Evolutionary conservation across 2,888 invertebrate species (phyloP), one percentile per base, ranked within the genome.

Genomic region (Protophormia terraenovae): DNA sequence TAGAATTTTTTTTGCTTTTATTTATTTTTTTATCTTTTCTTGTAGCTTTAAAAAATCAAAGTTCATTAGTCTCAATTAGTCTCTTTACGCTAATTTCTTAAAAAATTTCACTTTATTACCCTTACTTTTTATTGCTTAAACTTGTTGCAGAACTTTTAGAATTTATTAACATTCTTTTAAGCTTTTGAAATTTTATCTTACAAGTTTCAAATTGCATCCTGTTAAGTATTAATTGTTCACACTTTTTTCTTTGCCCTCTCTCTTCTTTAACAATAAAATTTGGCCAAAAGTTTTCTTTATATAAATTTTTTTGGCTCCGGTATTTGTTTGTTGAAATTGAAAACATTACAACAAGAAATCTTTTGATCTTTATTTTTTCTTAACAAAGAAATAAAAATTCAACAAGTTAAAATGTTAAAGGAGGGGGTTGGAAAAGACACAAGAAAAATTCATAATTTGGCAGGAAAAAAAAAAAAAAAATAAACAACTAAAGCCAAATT

Each of bases 141-240:
- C n/a, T n/a, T n/a, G n/a, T n/a, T n/a, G n/a, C n/a, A n/a, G n/a
- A n/a, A n/a, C n/a, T n/a, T n/a, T n/a, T n/a, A n/a, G n/a, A 27
- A 29, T 29, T 58, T 16, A 41, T 35, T 35, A 19, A 16, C 3
- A 10, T 3, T 16, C 35, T 29, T 55, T 19, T 1, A 29, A 29
- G 32, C 7, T 58, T 67, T 53, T 47, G 47, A 60, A 77, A 67
- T 29, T 62, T 0, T 66, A 77, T 19, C 27, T 38, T n/a, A 35
- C 7, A 7, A 32, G 79, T 72, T 66, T 83, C 19, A 60, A 72
- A 66, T 76, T 76, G 53, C 71, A 78, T 86, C 79, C 83, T 83
- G 86, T 71, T 72, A 72, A 64, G 29, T 62, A 38, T 75, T 85
- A 82, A 82, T 82, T 85, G 78, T 79, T 69, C 27, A 55, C 22